A percentile compares a stretch with the other conserved stretches of the same genome.
phyloP scores from a whole-genome alignment of 2,888 invertebrate genomes.

The Hypolimnas misippus region DNA sequence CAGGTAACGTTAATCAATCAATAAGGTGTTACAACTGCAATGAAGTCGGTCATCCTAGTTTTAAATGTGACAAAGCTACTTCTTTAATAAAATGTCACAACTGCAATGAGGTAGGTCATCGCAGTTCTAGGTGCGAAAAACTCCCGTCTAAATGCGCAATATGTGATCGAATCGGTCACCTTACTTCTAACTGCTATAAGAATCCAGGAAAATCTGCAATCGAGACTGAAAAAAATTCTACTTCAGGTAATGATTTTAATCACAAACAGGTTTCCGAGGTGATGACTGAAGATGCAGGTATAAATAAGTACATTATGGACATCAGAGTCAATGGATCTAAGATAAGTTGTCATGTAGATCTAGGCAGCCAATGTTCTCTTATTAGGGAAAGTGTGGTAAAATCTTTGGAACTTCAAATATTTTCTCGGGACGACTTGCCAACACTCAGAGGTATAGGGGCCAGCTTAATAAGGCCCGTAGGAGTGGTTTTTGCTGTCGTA shows the following conservation, averaged over 20 bases:
- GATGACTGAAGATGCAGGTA: not conserved
- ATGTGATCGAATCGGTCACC: too few species aligned
- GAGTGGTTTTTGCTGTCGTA: conserved; percentile 25
- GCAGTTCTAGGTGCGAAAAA: too few species aligned
- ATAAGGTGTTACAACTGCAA: conserved; percentile 19
- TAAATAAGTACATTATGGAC: conserved; percentile 33
- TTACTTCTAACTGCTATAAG: too few species aligned
- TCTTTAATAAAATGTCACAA: too few species aligned
- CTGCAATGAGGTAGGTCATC: too few species aligned
- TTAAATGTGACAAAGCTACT: conserved; percentile 6
- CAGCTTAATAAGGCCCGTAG: conserved; percentile 39
- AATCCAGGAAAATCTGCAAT: too few species aligned
- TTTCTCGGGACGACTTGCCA: not conserved
- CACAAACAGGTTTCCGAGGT: not conserved
- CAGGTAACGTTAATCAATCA: not conserved
- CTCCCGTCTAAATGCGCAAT: too few species aligned
- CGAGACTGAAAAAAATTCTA: too few species aligned
- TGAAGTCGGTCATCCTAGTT: conserved; percentile 8
- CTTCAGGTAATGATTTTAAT: not conserved
- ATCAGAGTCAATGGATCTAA: conserved; percentile 16
- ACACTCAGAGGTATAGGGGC: conserved; percentile 41
- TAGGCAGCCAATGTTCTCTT: conserved; percentile 47
- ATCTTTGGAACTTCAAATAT: conserved; percentile 18
- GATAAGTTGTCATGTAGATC: conserved; percentile 42
- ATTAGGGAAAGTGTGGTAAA: conserved; percentile 36